These are phyloP conservation scores for Gastrophryne carolinensis DNA, from an alignment of 2,797 vertebrate genomes.

Conservation along the genomic window DNA sequence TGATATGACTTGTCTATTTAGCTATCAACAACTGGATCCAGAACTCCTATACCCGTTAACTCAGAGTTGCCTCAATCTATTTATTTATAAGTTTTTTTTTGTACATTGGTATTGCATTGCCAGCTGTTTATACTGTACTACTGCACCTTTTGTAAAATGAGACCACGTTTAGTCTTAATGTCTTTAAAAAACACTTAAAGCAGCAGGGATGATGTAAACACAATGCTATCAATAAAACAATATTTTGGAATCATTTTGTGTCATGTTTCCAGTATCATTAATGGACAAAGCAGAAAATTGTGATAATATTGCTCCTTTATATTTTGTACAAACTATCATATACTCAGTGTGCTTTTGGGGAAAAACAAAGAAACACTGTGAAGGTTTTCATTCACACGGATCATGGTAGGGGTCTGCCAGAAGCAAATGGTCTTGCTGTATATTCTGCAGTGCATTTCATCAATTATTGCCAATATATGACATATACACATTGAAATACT, in stretches of 20 bases:
- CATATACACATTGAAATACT: too few relatives aligned
- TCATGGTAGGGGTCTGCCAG: too few relatives aligned
- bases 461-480: too few relatives aligned
- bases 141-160: conserved; percentile 45
- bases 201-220: conserved; percentile 2
- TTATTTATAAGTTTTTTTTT: conserved; percentile 55
- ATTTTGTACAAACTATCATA: too few relatives aligned
- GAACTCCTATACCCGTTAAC: conserved; percentile 10
- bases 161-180: conserved; percentile 16
- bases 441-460: too few relatives aligned
- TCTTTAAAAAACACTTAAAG: conserved; percentile 4
- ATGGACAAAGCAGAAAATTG: too few relatives aligned
- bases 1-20: not conserved
- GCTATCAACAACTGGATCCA: not conserved
- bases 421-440: too few relatives aligned
- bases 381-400: too few relatives aligned
- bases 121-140: conserved; percentile 44
- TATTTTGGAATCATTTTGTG: conserved; percentile 25
- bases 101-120: conserved; percentile 45
- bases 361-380: too few relatives aligned
- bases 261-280: not conserved
- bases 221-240: conserved; percentile 45
- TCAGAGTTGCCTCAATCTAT: conserved; percentile 7
- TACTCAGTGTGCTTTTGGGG: too few relatives aligned
- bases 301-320: too few relatives aligned